A percentile compares a stretch with the other conserved stretches of the same genome.
Evolutionary conservation across 2,888 invertebrate species (phyloP).

Genomic region (Masnerella sp.): DNA sequence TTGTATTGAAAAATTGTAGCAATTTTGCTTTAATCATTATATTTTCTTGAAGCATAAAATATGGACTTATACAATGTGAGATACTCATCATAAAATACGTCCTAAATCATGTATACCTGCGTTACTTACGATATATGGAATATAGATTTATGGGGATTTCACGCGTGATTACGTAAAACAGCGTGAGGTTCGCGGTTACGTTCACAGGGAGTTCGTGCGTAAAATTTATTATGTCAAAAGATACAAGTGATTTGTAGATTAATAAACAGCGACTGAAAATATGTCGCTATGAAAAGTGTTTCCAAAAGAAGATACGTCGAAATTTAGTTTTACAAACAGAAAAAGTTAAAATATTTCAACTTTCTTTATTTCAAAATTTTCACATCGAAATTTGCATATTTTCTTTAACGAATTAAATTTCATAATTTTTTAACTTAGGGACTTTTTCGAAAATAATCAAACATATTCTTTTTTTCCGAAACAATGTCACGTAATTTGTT

Average conservation of each 20-base stretch:
- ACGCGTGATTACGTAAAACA: slow-evolving; percentile 33
- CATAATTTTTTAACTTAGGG: no score
- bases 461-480: no score
- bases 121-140: slow-evolving; percentile 4
- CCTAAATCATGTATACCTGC: slow-evolving; percentile 17
- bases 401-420: no score
- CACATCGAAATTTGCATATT: no score
- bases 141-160: slow-evolving; percentile 36
- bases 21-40: background rate
- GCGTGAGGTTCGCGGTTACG: slow-evolving; percentile 10
- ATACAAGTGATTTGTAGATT: slow-evolving; percentile 18
- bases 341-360: no score
- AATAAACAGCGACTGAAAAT: slow-evolving; percentile 1
- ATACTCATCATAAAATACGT: slow-evolving; percentile 15
- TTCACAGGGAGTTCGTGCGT: slow-evolving; percentile 15
- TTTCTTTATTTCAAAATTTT: no score
- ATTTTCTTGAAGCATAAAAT: background rate
- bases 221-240: slow-evolving; percentile 19
- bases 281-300: no score
- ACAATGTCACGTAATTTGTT: no score
- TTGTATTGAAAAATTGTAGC: no score
- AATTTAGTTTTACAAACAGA: no score
- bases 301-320: no score
- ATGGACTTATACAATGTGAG: slow-evolving; percentile 7
- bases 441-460: no score